phyloP scores from a whole-genome alignment of 2,113 vertebrate genomes.

The Lepus europaeus region DNA sequence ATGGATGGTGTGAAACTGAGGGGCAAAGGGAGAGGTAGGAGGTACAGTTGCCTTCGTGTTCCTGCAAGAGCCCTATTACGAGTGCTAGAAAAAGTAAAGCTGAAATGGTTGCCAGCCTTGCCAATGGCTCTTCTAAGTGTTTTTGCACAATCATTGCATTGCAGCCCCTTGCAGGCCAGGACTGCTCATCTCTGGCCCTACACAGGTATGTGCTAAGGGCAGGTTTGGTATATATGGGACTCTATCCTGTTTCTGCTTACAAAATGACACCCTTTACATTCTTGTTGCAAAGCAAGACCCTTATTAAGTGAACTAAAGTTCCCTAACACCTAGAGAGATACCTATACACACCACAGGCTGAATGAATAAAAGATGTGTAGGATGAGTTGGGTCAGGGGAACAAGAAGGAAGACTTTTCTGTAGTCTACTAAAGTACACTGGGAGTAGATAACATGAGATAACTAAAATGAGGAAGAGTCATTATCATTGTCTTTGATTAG shows the following conservation, averaged over 20 bases:
- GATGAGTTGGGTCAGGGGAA: background rate
- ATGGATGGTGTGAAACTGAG: background rate
- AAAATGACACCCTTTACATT: background rate
- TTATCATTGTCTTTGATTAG: constrained; percentile 2
- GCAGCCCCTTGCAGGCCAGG: background rate
- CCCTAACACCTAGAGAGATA: background rate
- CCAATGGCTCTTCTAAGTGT: background rate
- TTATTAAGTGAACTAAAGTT: constrained; percentile 54
- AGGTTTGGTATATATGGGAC: background rate
- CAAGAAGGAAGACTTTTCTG: constrained; percentile 34
- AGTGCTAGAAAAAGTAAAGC: background rate
- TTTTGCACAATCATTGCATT: background rate
- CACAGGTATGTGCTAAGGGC: background rate
- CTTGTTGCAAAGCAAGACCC: background rate
- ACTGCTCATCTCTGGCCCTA: background rate
- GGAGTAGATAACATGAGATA: background rate
- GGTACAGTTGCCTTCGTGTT: background rate
- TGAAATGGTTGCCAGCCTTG: background rate
- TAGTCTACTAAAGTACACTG: constrained; percentile 12
- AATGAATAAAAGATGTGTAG: background rate
- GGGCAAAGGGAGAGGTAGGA: background rate
- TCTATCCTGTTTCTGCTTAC: constrained; percentile 5
- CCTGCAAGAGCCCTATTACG: background rate
- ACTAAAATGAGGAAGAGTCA: background rate
- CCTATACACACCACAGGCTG: background rate